Conservation (phyloP, 2,113 vertebrate genomes). For the Aphelocoma coerulescens region DNA sequence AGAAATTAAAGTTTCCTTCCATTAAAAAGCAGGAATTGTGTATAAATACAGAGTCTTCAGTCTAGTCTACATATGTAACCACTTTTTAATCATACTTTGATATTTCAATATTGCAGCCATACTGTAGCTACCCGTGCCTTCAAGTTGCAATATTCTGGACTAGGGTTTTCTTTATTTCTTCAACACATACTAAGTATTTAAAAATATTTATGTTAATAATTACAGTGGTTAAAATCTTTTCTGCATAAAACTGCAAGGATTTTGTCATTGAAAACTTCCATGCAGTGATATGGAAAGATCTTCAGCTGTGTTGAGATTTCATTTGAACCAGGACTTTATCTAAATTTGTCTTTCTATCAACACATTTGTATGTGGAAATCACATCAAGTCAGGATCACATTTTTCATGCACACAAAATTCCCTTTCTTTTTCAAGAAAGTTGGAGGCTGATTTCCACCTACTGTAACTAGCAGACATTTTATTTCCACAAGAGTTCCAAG, state of each 20-base stretch:
- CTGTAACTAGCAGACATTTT: not conserved
- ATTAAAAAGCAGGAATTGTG: not conserved
- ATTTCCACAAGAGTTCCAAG: conserved; percentile 50
- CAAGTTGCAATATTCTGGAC: not conserved
- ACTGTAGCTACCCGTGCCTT: not conserved
- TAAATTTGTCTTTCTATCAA: not conserved
- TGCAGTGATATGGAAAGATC: not conserved
- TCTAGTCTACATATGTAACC: not conserved
- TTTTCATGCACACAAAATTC: not conserved
- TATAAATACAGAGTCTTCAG: not conserved
- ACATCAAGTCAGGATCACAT: not conserved
- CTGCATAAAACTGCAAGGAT: not conserved
- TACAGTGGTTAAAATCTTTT: not conserved
- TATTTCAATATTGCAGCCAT: not conserved
- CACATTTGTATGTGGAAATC: not conserved
- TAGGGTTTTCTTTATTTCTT: not conserved
- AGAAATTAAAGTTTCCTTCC: not conserved
- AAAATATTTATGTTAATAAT: not conserved
- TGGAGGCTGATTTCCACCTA: not conserved
- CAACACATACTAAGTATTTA: not conserved
- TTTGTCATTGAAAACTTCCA: not conserved
- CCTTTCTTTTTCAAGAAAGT: not conserved
- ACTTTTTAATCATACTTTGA: not conserved
- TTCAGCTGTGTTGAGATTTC: not conserved
- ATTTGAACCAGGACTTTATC: not conserved